A percentile compares a stretch with the other conserved stretches of the same genome.
phyloP scores from a whole-genome alignment of 2,113 vertebrate genomes.

The Zootoca vivipara region DNA sequence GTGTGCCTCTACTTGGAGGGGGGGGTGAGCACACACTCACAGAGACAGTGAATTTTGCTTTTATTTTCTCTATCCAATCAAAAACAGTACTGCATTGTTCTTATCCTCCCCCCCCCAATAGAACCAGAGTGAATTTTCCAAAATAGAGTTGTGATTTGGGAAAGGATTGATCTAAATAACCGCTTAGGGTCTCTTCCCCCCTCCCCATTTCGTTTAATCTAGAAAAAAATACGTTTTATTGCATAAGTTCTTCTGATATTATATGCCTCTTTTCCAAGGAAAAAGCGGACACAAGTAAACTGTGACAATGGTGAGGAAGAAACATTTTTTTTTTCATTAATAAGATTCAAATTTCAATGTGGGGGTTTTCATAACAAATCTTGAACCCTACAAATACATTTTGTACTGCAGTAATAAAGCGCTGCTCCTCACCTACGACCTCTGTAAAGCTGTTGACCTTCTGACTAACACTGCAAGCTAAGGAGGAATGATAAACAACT shows the following conservation, averaged over 20 bases:
- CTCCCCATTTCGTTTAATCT: too few relatives aligned
- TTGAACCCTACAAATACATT: conserved; percentile 33
- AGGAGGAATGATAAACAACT: conserved; percentile 56
- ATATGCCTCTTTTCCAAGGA: too few relatives aligned
- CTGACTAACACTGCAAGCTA: conserved; percentile 24
- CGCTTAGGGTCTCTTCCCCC: too few relatives aligned
- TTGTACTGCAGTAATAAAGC: conserved; percentile 1
- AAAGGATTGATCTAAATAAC: too few relatives aligned
- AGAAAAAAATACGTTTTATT: too few relatives aligned
- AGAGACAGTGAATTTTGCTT: neutral
- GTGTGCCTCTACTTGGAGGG: neutral
- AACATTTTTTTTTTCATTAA: neutral
- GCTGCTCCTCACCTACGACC: conserved; percentile 18
- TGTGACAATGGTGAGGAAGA: neutral
- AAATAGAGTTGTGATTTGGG: too few relatives aligned
- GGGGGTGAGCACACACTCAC: too few relatives aligned
- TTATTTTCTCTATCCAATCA: neutral
- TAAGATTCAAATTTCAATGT: conserved; percentile 19
- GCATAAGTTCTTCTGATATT: too few relatives aligned
- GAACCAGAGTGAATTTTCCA: neutral
- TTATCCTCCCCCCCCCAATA: too few relatives aligned
- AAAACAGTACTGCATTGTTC: rapidly evolving
- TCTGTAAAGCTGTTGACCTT: conserved; percentile 45
- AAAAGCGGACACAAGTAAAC: too few relatives aligned
- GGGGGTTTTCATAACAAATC: conserved; percentile 24